Evolutionary conservation across 2,888 invertebrate species (phyloP).

Genomic region (Himalopsyche japonica): DNA sequence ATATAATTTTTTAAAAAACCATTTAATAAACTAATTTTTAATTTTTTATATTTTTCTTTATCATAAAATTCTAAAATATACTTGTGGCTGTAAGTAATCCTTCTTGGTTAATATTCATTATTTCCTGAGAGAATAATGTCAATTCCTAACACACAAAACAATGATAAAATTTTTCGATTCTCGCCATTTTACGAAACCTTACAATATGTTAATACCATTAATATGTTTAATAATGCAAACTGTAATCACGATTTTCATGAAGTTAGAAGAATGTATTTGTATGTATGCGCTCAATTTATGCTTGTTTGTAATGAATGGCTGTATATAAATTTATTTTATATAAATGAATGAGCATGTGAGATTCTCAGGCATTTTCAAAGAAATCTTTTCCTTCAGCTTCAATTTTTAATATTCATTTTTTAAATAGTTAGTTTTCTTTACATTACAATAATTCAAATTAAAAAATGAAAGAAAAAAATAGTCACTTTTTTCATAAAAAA

Average conservation of each 20-base stretch:
- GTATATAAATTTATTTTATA: background rate
- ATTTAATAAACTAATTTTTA: no score
- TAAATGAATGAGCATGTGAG: background rate
- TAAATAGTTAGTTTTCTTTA: background rate
- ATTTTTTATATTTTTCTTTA: no score
- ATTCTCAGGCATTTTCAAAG: background rate
- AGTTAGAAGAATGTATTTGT: background rate
- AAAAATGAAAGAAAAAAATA: background rate
- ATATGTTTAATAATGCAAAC: background rate
- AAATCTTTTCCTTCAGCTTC: background rate
- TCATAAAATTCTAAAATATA: no score
- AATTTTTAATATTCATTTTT: background rate
- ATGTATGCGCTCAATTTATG: constrained; percentile 1
- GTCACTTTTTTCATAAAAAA: background rate
- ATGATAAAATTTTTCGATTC: no score
- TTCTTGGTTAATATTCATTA: no score
- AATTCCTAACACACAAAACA: no score
- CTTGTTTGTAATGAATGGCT: background rate
- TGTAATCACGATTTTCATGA: background rate
- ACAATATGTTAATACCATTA: background rate
- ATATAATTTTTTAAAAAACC: no score
- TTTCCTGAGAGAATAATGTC: no score
- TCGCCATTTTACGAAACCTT: background rate
- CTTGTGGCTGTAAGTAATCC: no score
- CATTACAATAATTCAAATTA: background rate